These are phyloP conservation scores for Acheta domesticus DNA, from an alignment of 2,888 invertebrate species.

Conservation along the genomic window DNA sequence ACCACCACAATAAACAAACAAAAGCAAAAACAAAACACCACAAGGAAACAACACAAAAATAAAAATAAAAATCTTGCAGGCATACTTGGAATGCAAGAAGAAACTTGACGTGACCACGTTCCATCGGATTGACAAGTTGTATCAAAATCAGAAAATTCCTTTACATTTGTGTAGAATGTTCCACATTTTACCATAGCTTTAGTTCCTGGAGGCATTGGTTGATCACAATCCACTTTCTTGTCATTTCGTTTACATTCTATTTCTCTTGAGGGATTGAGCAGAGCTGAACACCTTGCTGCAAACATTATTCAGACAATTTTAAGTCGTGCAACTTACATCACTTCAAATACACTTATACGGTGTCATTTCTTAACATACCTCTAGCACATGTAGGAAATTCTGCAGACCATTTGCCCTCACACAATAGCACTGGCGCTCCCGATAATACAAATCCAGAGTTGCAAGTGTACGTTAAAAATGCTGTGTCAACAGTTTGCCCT, in stretches of 20 bases:
- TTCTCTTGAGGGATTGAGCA: constrained; percentile 40
- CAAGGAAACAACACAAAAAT: too few species aligned
- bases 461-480: constrained; percentile 41
- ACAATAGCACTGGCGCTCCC: constrained; percentile 40
- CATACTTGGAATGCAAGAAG: constrained; percentile 41
- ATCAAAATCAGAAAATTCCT: constrained; percentile 41
- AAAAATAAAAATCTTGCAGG: constrained; percentile 27
- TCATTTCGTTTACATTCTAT: constrained; percentile 39
- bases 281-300: constrained; percentile 36
- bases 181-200: constrained; percentile 41
- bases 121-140: constrained; percentile 40
- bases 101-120: constrained; percentile 40
- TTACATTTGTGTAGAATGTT: constrained; percentile 40
- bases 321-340: too few species aligned
- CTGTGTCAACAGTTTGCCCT: constrained; percentile 36
- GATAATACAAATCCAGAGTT: constrained; percentile 40
- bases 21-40: too few species aligned
- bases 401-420: constrained; percentile 39
- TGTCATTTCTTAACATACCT: not conserved
- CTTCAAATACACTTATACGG: too few species aligned
- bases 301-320: too few species aligned
- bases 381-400: constrained; percentile 37
- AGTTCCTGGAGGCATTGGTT: constrained; percentile 39
- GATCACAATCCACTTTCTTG: constrained; percentile 39
- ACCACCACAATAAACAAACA: too few species aligned